phyloP scores from a whole-genome alignment of 2,797 vertebrate species.

The Simalia tracyae region DNA sequence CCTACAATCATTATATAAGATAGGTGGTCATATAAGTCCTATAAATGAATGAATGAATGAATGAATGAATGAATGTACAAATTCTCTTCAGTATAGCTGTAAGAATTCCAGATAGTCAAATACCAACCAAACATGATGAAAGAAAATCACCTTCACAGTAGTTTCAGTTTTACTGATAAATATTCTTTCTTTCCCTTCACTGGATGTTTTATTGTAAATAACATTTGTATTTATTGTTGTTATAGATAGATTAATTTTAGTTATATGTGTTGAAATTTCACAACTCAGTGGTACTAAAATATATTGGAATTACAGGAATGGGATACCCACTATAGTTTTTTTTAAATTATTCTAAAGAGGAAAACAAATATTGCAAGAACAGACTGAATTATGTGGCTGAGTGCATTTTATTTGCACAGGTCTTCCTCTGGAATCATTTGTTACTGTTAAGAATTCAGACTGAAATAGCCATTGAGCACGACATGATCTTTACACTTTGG shows the following conservation, averaged over 20 bases:
- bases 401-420: not conserved
- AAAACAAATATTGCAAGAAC: slow-evolving; percentile 11
- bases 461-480: not conserved
- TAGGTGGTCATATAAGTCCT: no score
- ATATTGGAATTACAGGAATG: slow-evolving; percentile 24
- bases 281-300: slow-evolving; percentile 27
- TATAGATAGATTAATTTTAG: slow-evolving; percentile 55
- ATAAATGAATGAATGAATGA: no score
- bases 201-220: slow-evolving; percentile 11
- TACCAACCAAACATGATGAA: slow-evolving; percentile 54
- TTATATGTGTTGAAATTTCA: not conserved
- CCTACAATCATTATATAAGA: no score
- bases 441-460: not conserved
- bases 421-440: not conserved
- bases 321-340: not conserved
- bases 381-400: slow-evolving; percentile 1
- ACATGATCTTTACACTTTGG: not conserved
- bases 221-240: slow-evolving; percentile 23
- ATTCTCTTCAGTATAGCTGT: slow-evolving; percentile 46
- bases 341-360: not conserved
- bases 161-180: slow-evolving; percentile 30
- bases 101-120: slow-evolving; percentile 56
- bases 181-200: slow-evolving; percentile 47
- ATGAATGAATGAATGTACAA: not conserved
- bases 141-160: slow-evolving; percentile 57